Conservation (phyloP, 2,888 invertebrate genomes). For the Antheraea yamamai region DNA sequence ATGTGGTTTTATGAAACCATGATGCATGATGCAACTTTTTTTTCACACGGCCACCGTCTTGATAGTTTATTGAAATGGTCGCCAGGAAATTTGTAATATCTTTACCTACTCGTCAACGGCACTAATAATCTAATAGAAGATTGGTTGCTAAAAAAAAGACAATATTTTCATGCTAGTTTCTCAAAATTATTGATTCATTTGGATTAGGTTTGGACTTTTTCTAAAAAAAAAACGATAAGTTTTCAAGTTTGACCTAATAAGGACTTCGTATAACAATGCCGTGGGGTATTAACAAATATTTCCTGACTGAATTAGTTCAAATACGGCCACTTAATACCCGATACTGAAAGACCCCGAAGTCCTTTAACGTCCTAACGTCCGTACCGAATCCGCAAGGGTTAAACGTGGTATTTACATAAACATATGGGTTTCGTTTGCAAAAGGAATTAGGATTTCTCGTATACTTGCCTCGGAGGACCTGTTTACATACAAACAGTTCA, state of each 20-base stretch:
- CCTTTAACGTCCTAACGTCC: conserved; percentile 16
- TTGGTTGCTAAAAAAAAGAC: no score
- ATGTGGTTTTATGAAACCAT: no score
- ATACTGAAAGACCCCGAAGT: conserved; percentile 9
- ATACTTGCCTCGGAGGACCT: conserved; percentile 17
- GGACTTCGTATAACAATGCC: neutral
- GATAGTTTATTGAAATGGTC: no score
- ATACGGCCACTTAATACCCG: neutral
- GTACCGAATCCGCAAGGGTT: conserved; percentile 20
- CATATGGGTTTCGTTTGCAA: conserved; percentile 22
- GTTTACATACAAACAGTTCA: conserved; percentile 20
- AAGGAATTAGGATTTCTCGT: conserved; percentile 23
- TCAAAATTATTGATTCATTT: neutral
- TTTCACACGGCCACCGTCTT: no score
- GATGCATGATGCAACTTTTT: no score
- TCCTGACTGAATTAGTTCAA: neutral
- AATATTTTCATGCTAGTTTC: no score
- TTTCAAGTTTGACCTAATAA: neutral
- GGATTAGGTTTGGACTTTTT: neutral
- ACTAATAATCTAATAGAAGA: no score
- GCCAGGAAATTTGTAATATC: no score
- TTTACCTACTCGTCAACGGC: no score
- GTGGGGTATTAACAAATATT: neutral
- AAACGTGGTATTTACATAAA: conserved; percentile 23
- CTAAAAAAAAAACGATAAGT: neutral